Evolutionary conservation across 2,113 vertebrate genomes (phyloP), one percentile per base, ranked within the genome.

Genomic region (Phylloscopus whistleri): DNA sequence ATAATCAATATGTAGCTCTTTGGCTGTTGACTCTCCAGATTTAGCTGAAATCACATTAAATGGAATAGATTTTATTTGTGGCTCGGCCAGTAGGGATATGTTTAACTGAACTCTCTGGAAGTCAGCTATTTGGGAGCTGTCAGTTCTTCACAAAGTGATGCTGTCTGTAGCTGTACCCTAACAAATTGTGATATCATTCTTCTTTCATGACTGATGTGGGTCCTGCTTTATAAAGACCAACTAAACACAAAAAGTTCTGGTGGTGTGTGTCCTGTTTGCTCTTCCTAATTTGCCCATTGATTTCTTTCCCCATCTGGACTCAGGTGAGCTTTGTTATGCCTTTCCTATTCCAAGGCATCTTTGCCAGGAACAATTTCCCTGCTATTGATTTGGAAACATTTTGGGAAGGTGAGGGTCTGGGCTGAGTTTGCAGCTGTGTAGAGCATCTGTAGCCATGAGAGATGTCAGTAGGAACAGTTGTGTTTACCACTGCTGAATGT

Each of bases 1-100:
- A 41, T 94, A 89, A 93, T 96, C 93, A 80, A 95, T 95, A 93
- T 44, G 55, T 87, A 91, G 72, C 84, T 96, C 59, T 95, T 93
- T 74, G 81, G 51, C 70, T 87, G 74, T 89, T 94, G 91, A 87
- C 81, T 87, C 78, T 77, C 87, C 63, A 94, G 59, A 88, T 93
- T 84, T 91, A 91, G 51, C 93, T 77, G 89, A 96, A 90, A 88
- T 94, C 67, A 89, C 74, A n/a, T 91, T 95, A 90, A 91, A 87
- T 74, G 19, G 35, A 83, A 88, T 90, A 90, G 87, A 83, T 90
- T 87, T 85, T 94, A 85, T 88, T 90, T 46, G 53, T 93, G 93
- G 67, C 51, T 87, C 0, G 2, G 59, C 30, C 58, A 62, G 59
- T 53, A 43, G 27, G 43, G 53, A 86, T 94, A 60, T 93, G 84